Percentiles rank a stretch among this genome's conserved stretches.
phyloP scores from a whole-genome alignment of 2,797 vertebrate genomes.

The Micrastur ruficollis region DNA sequence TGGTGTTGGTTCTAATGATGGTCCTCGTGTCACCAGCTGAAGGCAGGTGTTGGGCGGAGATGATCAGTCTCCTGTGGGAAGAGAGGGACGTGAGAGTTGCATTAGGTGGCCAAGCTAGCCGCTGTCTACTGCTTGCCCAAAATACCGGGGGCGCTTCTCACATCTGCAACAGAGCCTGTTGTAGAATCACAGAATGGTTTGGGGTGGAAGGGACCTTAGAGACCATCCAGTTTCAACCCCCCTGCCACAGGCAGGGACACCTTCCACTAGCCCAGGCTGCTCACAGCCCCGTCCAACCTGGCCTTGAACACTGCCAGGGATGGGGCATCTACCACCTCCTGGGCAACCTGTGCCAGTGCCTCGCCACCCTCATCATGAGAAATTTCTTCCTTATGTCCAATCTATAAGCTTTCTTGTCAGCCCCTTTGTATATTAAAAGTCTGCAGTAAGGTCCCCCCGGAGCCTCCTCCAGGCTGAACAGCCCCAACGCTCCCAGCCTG shows the following conservation, averaged over 20 bases:
- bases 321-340: too few relatives aligned
- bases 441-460: too few relatives aligned
- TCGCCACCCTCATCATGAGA: too few relatives aligned
- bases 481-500: too few relatives aligned
- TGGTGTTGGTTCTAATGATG: neutral
- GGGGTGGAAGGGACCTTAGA: neutral
- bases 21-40: neutral
- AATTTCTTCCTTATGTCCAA: too few relatives aligned
- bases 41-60: neutral
- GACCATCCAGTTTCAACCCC: neutral
- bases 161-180: neutral
- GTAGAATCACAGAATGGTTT: neutral
- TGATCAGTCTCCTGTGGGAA: too few relatives aligned
- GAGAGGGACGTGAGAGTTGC: neutral
- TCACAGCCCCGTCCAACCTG: neutral
- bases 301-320: too few relatives aligned
- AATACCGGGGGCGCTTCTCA: neutral
- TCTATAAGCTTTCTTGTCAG: too few relatives aligned
- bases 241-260: neutral
- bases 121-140: neutral
- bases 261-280: accelerated
- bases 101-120: too few relatives aligned
- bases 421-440: too few relatives aligned
- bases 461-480: too few relatives aligned
- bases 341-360: too few relatives aligned